Conservation (phyloP, 1,140 invertebrate species). For the Trichonephila clavipes region DNA sequence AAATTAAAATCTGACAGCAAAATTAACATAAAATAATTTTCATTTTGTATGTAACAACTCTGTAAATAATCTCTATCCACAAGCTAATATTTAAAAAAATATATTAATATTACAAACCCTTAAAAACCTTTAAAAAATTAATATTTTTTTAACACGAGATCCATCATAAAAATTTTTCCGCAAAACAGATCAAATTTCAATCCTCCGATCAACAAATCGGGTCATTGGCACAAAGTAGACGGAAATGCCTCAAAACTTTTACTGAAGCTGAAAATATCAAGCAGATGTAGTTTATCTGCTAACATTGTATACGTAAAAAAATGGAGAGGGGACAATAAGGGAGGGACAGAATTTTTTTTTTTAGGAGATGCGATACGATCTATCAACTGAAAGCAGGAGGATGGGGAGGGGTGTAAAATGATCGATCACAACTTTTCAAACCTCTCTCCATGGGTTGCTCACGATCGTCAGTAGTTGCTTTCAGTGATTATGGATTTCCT, state of each 20-base stretch:
- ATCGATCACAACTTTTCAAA: constrained; percentile 3
- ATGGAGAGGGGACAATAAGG: neutral
- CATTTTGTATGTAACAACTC: no score
- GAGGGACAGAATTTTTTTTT: neutral
- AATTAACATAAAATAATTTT: no score
- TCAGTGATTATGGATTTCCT: neutral
- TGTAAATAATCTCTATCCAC: no score
- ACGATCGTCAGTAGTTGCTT: neutral
- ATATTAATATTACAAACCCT: no score
- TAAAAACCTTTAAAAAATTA: no score
- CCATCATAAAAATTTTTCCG: no score
- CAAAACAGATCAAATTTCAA: neutral
- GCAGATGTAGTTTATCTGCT: neutral
- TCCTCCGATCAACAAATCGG: neutral
- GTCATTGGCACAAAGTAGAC: constrained; percentile 24
- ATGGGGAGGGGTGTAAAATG: neutral
- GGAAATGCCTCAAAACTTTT: neutral
- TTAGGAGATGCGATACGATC: neutral
- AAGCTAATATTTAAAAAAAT: no score
- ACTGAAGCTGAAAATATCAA: neutral
- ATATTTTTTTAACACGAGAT: no score
- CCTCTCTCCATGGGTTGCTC: neutral
- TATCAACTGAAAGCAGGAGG: neutral
- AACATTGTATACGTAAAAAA: neutral
- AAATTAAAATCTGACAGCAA: no score